These are phyloP conservation scores for Cotesia vestalis DNA, from an alignment of 1,140 invertebrate genomes.

Conservation along the genomic window DNA sequence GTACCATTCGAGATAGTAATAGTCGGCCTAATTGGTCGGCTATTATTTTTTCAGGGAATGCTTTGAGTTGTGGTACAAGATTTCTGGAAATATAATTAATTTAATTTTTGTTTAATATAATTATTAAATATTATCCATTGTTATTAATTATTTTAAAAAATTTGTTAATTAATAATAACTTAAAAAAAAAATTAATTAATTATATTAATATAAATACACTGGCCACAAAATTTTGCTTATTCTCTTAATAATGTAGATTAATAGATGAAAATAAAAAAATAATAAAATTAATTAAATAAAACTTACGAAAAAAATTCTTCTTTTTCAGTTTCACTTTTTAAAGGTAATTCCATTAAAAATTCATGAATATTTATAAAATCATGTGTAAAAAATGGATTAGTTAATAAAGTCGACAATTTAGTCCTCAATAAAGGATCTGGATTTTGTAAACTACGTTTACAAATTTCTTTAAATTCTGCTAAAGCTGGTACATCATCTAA, in stretches of 20 bases:
- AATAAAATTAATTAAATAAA: not conserved
- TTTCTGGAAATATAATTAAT: conserved; percentile 56
- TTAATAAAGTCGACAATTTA: conserved; percentile 70
- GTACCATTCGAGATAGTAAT: conserved; percentile 82
- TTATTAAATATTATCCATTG: conserved; percentile 2
- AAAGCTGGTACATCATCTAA: conserved; percentile 74
- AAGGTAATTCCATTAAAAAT: conserved; percentile 81
- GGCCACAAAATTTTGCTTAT: too few relatives aligned
- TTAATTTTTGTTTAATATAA: not conserved
- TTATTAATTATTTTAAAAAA: not conserved
- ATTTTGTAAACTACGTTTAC: conserved; percentile 72
- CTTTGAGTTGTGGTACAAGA: conserved; percentile 71
- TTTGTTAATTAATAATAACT: conserved; percentile 6
- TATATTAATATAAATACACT: too few relatives aligned
- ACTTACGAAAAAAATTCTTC: conserved; percentile 77
- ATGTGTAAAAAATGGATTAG: conserved; percentile 82
- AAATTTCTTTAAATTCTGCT: conserved; percentile 74
- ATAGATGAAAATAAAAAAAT: too few relatives aligned
- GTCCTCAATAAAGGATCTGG: conserved; percentile 69
- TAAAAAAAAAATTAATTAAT: too few relatives aligned
- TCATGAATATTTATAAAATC: conserved; percentile 84
- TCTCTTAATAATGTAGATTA: too few relatives aligned
- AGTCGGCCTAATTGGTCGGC: conserved; percentile 79
- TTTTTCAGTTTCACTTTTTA: conserved; percentile 80
- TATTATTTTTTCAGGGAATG: conserved; percentile 79